These are phyloP conservation scores for Benitochromis conjunctus DNA, from an alignment of 2,113 vertebrate species.

Conservation along the genomic window DNA sequence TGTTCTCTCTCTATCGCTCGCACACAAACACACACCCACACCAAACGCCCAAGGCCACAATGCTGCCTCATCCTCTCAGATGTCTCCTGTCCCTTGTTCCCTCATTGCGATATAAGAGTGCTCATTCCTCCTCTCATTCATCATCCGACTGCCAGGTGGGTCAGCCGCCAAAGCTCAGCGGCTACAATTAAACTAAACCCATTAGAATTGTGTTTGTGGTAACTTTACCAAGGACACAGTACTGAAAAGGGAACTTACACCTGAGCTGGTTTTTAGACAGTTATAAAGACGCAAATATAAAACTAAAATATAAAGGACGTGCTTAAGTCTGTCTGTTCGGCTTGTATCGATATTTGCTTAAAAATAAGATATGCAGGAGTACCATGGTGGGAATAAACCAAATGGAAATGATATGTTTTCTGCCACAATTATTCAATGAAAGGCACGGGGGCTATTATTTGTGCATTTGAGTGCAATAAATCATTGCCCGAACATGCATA, in stretches of 20 bases:
- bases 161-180: slow-evolving; percentile 3
- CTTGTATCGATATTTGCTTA: not conserved
- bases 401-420: not conserved
- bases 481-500: not conserved
- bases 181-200: slow-evolving; percentile 45
- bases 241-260: not conserved
- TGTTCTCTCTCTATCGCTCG: not conserved
- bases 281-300: not conserved
- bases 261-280: not conserved
- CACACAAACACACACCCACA: not conserved
- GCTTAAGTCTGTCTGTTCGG: not conserved
- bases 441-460: not conserved
- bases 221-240: slow-evolving; percentile 4
- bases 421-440: not conserved
- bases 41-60: not conserved
- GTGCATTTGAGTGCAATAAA: not conserved
- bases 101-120: slow-evolving; percentile 15
- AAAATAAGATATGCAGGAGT: not conserved
- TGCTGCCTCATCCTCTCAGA: not conserved
- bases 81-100: slow-evolving; percentile 1
- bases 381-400: not conserved
- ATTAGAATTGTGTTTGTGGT: slow-evolving; percentile 4
- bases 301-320: not conserved
- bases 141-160: slow-evolving; percentile 27
- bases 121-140: slow-evolving; percentile 28